Evolutionary conservation across 1,140 invertebrate species (phyloP).

Genomic region (Trypoxylus dichotomus): DNA sequence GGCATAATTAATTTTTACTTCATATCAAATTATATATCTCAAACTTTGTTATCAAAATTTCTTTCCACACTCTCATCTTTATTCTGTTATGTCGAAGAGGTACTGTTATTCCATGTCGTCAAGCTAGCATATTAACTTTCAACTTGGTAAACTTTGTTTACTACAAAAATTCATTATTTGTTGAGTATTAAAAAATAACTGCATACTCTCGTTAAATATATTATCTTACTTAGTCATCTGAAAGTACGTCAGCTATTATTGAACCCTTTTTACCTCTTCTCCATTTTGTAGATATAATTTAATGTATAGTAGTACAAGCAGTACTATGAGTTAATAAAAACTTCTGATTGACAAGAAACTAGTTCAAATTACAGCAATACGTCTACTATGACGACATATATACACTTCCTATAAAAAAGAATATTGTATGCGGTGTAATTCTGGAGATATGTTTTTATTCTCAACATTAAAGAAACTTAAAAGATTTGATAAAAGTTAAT

Average conservation of each 20-base stretch:
- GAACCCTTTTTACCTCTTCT: background rate
- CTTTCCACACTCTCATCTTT: background rate
- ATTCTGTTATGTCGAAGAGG: constrained; percentile 8
- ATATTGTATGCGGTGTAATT: no score
- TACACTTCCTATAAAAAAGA: no score
- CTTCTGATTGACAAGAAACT: no score
- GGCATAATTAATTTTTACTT: background rate
- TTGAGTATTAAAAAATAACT: background rate
- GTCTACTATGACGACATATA: no score
- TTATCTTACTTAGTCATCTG: background rate
- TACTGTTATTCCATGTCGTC: constrained; percentile 1
- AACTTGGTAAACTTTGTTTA: background rate
- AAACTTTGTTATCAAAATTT: background rate
- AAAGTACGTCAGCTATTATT: background rate
- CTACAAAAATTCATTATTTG: background rate
- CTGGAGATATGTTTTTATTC: no score
- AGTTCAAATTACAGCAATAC: no score
- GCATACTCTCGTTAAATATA: background rate
- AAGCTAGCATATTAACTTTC: background rate
- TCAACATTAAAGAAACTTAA: no score
- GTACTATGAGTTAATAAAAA: no score
- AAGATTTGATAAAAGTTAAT: no score
- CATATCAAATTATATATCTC: background rate
- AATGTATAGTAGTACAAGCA: no score
- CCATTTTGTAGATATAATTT: no score